Evolutionary conservation across 2,888 invertebrate genomes (phyloP), one percentile per base, ranked within the genome.

Genomic region (Eudasyphora cyanicolor): DNA sequence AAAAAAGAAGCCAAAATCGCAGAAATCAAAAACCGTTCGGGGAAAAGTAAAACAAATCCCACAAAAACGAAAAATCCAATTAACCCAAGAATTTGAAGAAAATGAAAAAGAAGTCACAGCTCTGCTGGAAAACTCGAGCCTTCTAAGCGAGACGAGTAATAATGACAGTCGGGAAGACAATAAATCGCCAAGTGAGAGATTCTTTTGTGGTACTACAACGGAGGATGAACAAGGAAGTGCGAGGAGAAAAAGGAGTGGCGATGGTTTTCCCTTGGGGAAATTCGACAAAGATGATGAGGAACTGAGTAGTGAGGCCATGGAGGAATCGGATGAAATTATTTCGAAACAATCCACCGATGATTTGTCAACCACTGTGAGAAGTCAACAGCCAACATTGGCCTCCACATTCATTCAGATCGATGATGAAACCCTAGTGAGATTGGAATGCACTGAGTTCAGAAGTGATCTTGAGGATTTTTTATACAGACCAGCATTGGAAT

Each of bases 321-420:
- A 79, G 2, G 60, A 78, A 19, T 38, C 35, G 3, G 69, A 71
- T 5, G 79, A 75, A 49, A 64, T 64, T 45, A 6, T 64, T 1
- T 75, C 80, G 24, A 84, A 80, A 42, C 70, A 78, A 4, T 69
- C 79, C 14, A 45, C 32, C 2, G 84, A 82, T 54, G 76, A 84
- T n/a, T 35, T 74, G 2, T 35, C 79, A n/a, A 79, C 74, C 7
- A 76, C 51, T 0, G 54, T 75, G 6, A 70, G 71, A 45, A 82
- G 67, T 38, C 42, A 70, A 27, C 70, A 84, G 74, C 76, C 86
- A 32, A 76, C 87, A 32, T 84, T 88, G 8, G 89, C 88, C 0
- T 89, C 89, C 0, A 90, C 90, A 0, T 92, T 90, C 51, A 87
- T 92, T 62, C 87, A 90, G 86, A 89, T 92, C n/a, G 92, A 92